Evolutionary conservation across 2,797 vertebrate genomes (phyloP).

Genomic region (Xenentodon cancila): DNA sequence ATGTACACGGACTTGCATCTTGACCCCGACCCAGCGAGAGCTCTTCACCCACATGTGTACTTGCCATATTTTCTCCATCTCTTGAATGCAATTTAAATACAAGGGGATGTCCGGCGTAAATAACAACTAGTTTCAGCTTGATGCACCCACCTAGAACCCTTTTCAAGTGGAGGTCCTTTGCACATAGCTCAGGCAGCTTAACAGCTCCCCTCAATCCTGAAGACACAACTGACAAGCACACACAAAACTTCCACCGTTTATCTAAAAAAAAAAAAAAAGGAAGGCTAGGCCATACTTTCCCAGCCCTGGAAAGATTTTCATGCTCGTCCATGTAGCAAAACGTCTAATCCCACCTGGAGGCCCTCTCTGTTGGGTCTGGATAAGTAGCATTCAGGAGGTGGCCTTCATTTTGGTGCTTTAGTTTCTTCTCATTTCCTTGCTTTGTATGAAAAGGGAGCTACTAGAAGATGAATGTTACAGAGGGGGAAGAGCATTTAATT

Average conservation of each 20-base stretch:
- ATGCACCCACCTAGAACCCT: constrained; percentile 48
- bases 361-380: constrained; percentile 28
- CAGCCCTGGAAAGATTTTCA: constrained; percentile 66
- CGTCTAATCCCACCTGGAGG: constrained; percentile 15
- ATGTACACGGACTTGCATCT: constrained; percentile 66
- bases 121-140: constrained; percentile 17
- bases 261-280: constrained; percentile 32
- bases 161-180: constrained; percentile 84
- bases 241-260: constrained; percentile 32
- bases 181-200: constrained; percentile 91
- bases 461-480: constrained; percentile 74
- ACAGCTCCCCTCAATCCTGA: constrained; percentile 77
- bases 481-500: constrained; percentile 41
- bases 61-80: constrained; percentile 31
- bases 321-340: constrained; percentile 50
- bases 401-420: constrained; percentile 80
- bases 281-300: constrained; percentile 20
- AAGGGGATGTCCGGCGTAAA: constrained; percentile 35
- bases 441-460: constrained; percentile 56
- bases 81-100: constrained; percentile 42
- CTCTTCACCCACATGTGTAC: constrained; percentile 45
- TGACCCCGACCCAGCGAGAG: constrained; percentile 48
- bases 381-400: constrained; percentile 54
- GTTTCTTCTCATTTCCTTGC: constrained; percentile 85
- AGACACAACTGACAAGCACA: constrained; percentile 78